Evolutionary conservation across 1,140 invertebrate species (phyloP).

Genomic region (Anastrepha ludens): DNA sequence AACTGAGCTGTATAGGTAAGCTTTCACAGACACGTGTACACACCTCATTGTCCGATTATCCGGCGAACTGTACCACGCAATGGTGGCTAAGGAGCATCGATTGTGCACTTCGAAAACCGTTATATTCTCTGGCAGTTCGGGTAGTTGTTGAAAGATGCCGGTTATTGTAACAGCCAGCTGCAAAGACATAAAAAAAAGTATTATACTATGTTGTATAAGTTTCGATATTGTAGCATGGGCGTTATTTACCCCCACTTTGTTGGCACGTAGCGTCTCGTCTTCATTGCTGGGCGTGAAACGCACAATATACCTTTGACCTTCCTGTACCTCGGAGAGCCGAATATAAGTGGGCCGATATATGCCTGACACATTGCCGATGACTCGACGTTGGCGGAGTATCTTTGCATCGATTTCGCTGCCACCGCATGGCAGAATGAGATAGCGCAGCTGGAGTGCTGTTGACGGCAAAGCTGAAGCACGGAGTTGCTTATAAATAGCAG

Average conservation of each 20-base stretch:
- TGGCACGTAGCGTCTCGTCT: conserved; percentile 68
- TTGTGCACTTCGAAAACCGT: conserved; percentile 69
- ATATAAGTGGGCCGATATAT: conserved; percentile 70
- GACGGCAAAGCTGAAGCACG: conserved; percentile 12
- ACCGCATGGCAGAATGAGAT: conserved; percentile 67
- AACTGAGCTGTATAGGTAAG: neutral
- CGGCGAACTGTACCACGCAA: conserved; percentile 71
- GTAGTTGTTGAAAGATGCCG: conserved; percentile 64
- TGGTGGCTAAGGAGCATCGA: conserved; percentile 66
- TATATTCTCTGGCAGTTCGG: conserved; percentile 68
- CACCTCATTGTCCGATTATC: conserved; percentile 69
- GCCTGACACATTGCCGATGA: conserved; percentile 60
- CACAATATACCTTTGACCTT: conserved; percentile 67
- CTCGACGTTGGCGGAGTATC: conserved; percentile 61
- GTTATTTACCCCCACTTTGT: conserved; percentile 68
- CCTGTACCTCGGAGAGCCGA: conserved; percentile 60
- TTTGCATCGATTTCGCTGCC: conserved; percentile 69
- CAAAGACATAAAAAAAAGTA: conserved; percentile 13
- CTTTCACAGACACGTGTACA: neutral
- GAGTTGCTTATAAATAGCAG: neutral
- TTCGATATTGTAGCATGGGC: neutral
- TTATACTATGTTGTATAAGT: too few species aligned
- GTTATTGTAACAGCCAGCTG: conserved; percentile 68
- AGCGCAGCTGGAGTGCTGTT: conserved; percentile 60
- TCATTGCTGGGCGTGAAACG: conserved; percentile 70